A percentile compares a stretch with the other conserved stretches of the same genome.
Conservation (phyloP, 2,113 vertebrate species). For the Pluvialis apricaria region DNA sequence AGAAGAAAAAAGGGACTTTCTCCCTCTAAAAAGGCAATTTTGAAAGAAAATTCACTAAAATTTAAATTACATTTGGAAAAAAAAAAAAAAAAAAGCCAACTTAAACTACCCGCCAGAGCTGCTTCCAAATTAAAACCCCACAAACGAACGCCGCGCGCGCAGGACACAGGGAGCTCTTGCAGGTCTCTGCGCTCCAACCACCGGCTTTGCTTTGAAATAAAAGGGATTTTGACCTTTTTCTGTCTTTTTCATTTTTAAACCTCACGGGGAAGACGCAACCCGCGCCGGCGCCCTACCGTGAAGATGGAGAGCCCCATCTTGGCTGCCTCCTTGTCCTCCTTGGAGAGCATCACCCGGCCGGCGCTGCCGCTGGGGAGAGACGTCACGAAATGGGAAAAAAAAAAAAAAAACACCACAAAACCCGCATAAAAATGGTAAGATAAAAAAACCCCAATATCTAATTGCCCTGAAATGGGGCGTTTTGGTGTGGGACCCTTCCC, state of each 20-base stretch:
- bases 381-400: accelerated
- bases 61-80: no score
- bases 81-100: no score
- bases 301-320: conserved; percentile 91
- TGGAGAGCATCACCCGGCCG: conserved; percentile 84
- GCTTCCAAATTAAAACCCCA: background rate
- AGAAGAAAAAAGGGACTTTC: background rate
- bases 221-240: background rate
- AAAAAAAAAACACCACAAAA: background rate
- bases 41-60: no score
- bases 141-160: accelerated
- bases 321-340: conserved; percentile 87
- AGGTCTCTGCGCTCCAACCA: background rate
- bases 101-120: background rate
- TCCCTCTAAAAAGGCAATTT: background rate
- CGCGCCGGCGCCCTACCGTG: conserved; percentile 65
- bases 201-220: background rate
- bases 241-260: background rate
- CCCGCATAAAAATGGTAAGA: accelerated
- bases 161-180: background rate
- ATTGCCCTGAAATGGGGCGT: accelerated
- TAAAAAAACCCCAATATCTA: background rate
- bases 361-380: conserved; percentile 71
- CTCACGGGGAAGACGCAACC: accelerated
- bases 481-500: accelerated